Percentiles rank a stretch among this genome's conserved stretches.
Conservation (phyloP, 2,113 vertebrate genomes). For the Nannospalax galili region DNA sequence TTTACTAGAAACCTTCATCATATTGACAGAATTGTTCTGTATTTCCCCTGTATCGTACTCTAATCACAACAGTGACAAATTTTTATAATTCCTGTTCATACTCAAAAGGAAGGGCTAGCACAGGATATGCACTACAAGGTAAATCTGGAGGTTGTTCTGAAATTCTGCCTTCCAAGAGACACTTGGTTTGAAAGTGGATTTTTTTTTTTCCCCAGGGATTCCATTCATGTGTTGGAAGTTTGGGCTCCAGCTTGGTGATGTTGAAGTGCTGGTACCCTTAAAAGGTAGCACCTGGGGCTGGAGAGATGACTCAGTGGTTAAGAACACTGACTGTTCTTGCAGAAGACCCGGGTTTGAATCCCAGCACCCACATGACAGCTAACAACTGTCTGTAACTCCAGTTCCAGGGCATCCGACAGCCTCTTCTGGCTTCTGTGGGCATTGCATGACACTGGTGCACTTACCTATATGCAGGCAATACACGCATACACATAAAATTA, state of each 20-base stretch:
- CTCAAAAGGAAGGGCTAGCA: neutral
- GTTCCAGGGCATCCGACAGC: too few species aligned
- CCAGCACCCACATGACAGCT: too few species aligned
- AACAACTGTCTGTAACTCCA: too few species aligned
- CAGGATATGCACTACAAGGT: neutral
- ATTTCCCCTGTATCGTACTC: neutral
- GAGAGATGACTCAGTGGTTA: too few species aligned
- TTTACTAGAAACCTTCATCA: neutral
- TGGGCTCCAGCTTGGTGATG: neutral
- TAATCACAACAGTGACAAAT: neutral
- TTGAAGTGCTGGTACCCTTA: neutral
- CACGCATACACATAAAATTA: neutral
- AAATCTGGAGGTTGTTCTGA: neutral
- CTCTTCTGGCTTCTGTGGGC: too few species aligned
- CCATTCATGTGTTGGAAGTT: neutral
- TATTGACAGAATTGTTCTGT: neutral
- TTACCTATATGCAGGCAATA: too few species aligned
- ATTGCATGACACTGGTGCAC: too few species aligned
- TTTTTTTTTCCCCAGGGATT: neutral
- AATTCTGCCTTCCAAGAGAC: neutral
- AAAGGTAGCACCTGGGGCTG: too few species aligned
- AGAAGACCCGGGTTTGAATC: too few species aligned
- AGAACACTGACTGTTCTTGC: too few species aligned
- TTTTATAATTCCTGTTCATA: neutral
- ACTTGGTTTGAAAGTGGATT: neutral